phyloP scores from a whole-genome alignment of 2,888 invertebrate species.

The Synanthedon vespiformis region DNA sequence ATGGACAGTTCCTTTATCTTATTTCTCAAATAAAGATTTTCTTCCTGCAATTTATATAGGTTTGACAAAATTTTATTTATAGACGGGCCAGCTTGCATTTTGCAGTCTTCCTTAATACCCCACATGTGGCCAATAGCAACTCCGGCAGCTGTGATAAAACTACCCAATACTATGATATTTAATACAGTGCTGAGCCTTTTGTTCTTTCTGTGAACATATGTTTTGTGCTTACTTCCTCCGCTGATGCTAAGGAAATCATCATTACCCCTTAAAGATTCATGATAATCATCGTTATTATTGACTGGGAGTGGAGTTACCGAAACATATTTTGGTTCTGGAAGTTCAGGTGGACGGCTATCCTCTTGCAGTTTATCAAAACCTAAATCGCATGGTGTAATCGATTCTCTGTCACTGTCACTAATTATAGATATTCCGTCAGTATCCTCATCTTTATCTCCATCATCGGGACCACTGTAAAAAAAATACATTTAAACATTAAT shows the following conservation, averaged over 20 bases:
- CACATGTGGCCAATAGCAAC: conserved; percentile 65
- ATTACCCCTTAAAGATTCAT: conserved; percentile 29
- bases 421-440: conserved; percentile 67
- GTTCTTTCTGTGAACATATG: conserved; percentile 61
- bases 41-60: conserved; percentile 61
- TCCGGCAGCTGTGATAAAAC: conserved; percentile 61
- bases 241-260: conserved; percentile 39
- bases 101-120: conserved; percentile 59
- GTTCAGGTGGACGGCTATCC: conserved; percentile 23
- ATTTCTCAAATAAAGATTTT: conserved; percentile 52
- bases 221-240: conserved; percentile 43
- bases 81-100: conserved; percentile 38
- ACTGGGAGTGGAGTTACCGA: conserved; percentile 19
- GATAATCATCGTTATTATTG: conserved; percentile 17
- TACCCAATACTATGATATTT: conserved; percentile 58
- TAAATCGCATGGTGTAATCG: conserved; percentile 27
- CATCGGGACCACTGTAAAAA: conserved; percentile 11
- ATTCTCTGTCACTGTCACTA: conserved; percentile 59
- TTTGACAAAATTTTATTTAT: conserved; percentile 61
- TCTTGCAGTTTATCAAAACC: conserved; percentile 19
- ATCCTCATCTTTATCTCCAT: conserved; percentile 56
- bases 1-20: conserved; percentile 51
- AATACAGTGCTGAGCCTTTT: conserved; percentile 58
- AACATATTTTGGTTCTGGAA: conserved; percentile 20
- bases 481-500: not conserved